phyloP scores from a whole-genome alignment of 2,113 vertebrate species.

The Myanophis thanlyinensis region DNA sequence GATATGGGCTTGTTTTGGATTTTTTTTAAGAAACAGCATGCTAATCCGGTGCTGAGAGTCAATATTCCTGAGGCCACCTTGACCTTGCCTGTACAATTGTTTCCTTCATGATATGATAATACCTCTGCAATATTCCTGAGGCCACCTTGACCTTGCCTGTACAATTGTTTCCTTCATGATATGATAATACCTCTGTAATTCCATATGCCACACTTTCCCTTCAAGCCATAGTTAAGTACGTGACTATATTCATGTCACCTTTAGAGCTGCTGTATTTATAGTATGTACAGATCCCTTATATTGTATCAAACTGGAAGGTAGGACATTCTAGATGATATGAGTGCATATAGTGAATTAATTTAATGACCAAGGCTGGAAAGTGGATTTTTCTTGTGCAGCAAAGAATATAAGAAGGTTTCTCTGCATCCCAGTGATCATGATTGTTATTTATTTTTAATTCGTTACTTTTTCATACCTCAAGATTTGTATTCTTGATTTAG shows the following conservation, averaged over 20 bases:
- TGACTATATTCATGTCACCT: not conserved
- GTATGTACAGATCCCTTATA: not conserved
- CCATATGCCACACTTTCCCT: slow-evolving; percentile 11
- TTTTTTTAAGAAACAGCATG: slow-evolving; percentile 43
- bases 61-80: slow-evolving; percentile 25
- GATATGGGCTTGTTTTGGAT: slow-evolving; percentile 17
- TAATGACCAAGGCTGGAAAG: not conserved
- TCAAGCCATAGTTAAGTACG: not conserved
- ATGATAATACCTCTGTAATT: not conserved
- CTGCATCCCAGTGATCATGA: not conserved
- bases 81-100: not conserved
- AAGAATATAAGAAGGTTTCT: not conserved
- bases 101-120: not conserved
- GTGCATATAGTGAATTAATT: not conserved
- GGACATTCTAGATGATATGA: not conserved
- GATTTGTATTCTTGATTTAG: not conserved
- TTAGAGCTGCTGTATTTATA: not conserved
- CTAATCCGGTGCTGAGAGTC: slow-evolving; percentile 29
- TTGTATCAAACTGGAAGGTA: not conserved
- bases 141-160: slow-evolving; percentile 5
- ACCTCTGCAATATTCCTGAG: not conserved
- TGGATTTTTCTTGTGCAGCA: not conserved
- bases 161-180: not conserved
- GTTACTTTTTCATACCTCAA: not conserved
- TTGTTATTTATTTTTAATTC: not conserved